Evolutionary conservation across 2,888 invertebrate species (phyloP), one percentile per base, ranked within the genome.

Genomic region (Liodrosophila aerea): DNA sequence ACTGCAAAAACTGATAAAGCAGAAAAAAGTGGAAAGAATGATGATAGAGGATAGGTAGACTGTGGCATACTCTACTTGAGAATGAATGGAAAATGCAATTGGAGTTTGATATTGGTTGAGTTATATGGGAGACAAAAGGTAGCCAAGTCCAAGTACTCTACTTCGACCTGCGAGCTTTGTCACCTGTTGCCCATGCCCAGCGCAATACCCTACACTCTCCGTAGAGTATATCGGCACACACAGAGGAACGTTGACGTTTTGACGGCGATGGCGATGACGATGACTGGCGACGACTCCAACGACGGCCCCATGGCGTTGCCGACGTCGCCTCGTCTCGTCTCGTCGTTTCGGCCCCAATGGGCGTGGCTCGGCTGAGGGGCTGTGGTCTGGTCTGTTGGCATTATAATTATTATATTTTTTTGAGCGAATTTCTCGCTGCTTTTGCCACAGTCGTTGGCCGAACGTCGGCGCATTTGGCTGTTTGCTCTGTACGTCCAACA

Each of bases 401-500:
- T n/a, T 22, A 22, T 22, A 5, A 4, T 22, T 22, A 22, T 22
- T 22, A 22, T 22, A 4, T 22, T 22, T 18, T 50, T 44, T 56
- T 54, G 53, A 45, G 60, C 52, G 43, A 73, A 62, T 82, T 71
- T 73, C 78, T 67, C 73, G 63, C n/a, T 31, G 60, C 29, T 70
- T 64, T 78, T 34, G 54, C 67, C 67, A 58, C 76, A 76, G 76
- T 76, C 81, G 65, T 58, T 64, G 57, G 62, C 37, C 62, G 64
- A 68, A 65, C 76, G 80, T 76, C 68, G 74, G 46, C 51, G 57
- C 65, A 71, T 44, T 80, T 65, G 63, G 76, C 73, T 66, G 73
- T 54, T 22, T 22, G 22, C 22, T 22, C 22, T 5, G 3, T 22
- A 22, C 22, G 5, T 22, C 5, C 22, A 22, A n/a, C n/a, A n/a